Evolutionary conservation across 2,113 vertebrate genomes (phyloP), one percentile per base, ranked within the genome.

Genomic region (Amphiprion percula): DNA sequence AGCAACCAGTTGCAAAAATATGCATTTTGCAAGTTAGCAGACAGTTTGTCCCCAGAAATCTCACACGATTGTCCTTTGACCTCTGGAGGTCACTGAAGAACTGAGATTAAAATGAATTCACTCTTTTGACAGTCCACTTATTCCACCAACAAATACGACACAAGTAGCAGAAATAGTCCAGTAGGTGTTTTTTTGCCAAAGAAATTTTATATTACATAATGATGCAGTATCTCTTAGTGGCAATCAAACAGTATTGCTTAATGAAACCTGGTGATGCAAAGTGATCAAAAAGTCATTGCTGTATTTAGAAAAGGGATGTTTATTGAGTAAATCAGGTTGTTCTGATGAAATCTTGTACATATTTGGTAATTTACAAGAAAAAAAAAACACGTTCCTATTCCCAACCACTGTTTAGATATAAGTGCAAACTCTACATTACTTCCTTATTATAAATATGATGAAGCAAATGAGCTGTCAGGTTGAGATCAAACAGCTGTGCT

Each of bases 31-130:
- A 50, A 26, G 24, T 54, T 73, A 50, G 58, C 16, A 73, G 73
- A 71, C 78, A 72, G 24, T 15, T 47, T 5, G 16, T 74, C 26
- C 1, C 39, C 62, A 77, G 66, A 74, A 80, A 70, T 70, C 37
- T 47, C 2, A 2, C 1, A 56, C 47, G 61, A 66, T 65, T 68
- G 70, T 77, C 65, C 47, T 82, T 80, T 87, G 77, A 86, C 80
- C 80, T 79, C 63, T 61, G 9, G 46, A 87, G 80, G 77, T 83
- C 69, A 78, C 64, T 47, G 37, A 54, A 24, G 54, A 83, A 63
- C 58, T 62, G 56, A 65, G 75, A 77, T 86, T 79, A 79, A 58
- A 73, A 47, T 55, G 10, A 80, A 77, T 21, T 70, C 47, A 41
- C 7, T 23, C 54, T 54, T 52, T 23, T 83, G 53, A 82, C 30